phyloP scores from a whole-genome alignment of 2,888 invertebrate species.

The Tholera decimalis region DNA sequence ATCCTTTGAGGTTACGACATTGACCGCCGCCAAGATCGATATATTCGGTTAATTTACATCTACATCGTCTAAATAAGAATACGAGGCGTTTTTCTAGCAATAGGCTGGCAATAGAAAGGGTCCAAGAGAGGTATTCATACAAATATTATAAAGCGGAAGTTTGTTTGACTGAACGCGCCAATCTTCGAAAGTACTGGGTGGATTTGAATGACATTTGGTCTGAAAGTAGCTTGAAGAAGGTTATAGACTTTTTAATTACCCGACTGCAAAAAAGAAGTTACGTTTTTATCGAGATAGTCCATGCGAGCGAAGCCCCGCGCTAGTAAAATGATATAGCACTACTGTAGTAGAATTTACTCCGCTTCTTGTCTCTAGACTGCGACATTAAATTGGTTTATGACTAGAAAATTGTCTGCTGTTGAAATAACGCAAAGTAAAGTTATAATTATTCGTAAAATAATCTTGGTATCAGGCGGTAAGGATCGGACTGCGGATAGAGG shows the following conservation, averaged over 20 bases:
- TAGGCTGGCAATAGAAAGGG: background rate
- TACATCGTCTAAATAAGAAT: background rate
- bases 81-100: background rate
- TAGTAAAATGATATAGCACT: background rate
- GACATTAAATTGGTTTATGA: no score
- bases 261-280: no score
- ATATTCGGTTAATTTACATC: constrained; percentile 2
- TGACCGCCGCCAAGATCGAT: background rate
- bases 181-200: no score
- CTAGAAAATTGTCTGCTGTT: background rate
- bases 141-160: no score
- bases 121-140: background rate
- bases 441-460: background rate
- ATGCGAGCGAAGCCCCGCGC: no score
- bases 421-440: background rate
- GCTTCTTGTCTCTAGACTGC: background rate
- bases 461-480: background rate
- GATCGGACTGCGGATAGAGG: no score
- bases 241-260: no score
- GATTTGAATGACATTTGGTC: no score
- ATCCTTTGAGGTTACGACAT: background rate
- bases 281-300: no score
- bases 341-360: background rate
- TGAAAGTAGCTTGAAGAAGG: no score
- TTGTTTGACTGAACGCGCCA: no score